Percentiles rank a stretch among this genome's conserved stretches.
Evolutionary conservation across 2,797 vertebrate species (phyloP).

Genomic region (Leptoclinus maculatus): DNA sequence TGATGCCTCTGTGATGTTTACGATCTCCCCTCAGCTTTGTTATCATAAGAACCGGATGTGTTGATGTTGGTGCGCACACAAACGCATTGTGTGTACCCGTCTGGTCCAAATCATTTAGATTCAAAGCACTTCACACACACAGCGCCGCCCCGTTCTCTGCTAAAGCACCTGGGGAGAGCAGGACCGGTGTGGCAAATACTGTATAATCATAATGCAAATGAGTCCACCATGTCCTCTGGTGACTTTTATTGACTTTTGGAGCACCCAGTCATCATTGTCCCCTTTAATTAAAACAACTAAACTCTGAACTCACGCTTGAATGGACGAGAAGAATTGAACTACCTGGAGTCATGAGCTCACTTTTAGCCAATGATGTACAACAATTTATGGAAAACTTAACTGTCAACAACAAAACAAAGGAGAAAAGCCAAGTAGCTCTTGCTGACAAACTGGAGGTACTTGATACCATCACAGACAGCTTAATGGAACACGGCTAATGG

Average conservation of each 20-base stretch:
- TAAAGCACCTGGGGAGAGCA: constrained; percentile 21
- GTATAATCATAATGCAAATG: constrained; percentile 55
- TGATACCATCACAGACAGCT: background rate
- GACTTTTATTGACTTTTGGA: constrained; percentile 35
- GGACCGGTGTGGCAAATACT: constrained; percentile 16
- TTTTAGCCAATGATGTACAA: background rate
- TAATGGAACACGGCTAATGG: background rate
- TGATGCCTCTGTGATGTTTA: background rate
- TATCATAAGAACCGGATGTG: background rate
- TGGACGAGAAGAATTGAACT: background rate
- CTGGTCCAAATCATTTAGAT: constrained; percentile 8
- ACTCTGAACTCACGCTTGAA: background rate
- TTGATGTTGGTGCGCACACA: constrained; percentile 11
- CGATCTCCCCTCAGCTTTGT: background rate
- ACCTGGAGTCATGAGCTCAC: background rate
- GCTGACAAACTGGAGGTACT: background rate
- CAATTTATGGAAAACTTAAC: background rate
- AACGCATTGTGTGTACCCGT: constrained; percentile 13
- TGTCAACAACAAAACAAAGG: background rate
- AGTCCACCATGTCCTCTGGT: constrained; percentile 19
- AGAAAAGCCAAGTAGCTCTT: background rate
- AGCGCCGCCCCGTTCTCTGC: background rate
- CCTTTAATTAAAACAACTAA: background rate
- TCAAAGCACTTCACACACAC: constrained; percentile 18
- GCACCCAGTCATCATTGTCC: background rate